Conservation (phyloP, 2,113 vertebrate genomes). For the Triplophysa dalaica region DNA sequence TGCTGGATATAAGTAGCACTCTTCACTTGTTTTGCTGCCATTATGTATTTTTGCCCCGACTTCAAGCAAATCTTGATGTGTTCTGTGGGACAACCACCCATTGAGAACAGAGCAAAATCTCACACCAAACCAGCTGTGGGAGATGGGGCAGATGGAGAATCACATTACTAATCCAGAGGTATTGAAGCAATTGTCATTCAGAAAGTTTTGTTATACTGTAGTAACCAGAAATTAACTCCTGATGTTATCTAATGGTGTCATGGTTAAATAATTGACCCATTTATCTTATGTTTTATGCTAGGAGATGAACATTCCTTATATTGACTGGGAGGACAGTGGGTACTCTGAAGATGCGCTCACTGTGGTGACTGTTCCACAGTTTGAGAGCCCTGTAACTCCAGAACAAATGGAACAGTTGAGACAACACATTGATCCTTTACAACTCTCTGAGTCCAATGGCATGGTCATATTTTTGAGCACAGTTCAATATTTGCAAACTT, state of each 20-base stretch:
- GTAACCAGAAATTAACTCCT: neutral
- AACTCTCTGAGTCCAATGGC: conserved; percentile 17
- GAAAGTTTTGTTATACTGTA: too few relatives aligned
- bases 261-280: neutral
- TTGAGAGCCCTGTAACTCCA: neutral
- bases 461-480: conserved; percentile 16
- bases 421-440: conserved; percentile 27
- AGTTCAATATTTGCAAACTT: conserved; percentile 25
- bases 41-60: neutral
- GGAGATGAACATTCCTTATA: conserved; percentile 16
- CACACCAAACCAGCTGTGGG: conserved; percentile 26
- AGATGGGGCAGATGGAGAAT: conserved; percentile 5
- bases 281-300: neutral
- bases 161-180: conserved; percentile 22
- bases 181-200: neutral
- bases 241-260: neutral
- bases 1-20: neutral
- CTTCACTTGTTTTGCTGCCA: conserved; percentile 5
- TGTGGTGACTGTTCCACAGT: conserved; percentile 8
- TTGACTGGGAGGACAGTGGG: conserved; percentile 1
- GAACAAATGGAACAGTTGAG: conserved; percentile 18
- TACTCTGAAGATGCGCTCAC: neutral
- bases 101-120: conserved; percentile 5
- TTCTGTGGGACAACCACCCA: conserved; percentile 6
- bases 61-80: neutral